phyloP scores from a whole-genome alignment of 2,888 invertebrate genomes.

The Carcina quercana region DNA sequence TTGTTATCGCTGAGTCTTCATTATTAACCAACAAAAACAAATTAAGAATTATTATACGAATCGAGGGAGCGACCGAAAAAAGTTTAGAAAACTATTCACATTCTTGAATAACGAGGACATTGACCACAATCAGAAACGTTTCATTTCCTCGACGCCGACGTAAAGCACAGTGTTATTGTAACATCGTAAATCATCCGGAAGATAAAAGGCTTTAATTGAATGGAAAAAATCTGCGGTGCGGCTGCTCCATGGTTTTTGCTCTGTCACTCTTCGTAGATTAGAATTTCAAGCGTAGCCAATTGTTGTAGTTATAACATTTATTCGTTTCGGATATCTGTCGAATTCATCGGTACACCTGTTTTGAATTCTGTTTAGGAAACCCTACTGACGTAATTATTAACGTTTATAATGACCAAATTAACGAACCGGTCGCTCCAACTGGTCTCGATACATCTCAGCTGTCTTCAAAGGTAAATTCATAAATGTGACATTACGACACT shows the following conservation, averaged over 20 bases:
- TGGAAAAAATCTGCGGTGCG: conserved; percentile 52
- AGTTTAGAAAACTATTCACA: conserved; percentile 19
- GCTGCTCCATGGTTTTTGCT: conserved; percentile 44
- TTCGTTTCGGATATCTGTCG: conserved; percentile 47
- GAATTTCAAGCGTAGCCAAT: conserved; percentile 57
- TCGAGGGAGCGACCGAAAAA: conserved; percentile 27
- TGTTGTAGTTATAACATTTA: conserved; percentile 48
- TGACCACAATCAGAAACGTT: conserved; percentile 28
- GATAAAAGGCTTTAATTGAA: conserved; percentile 63
- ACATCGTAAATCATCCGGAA: conserved; percentile 53
- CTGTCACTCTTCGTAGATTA: conserved; percentile 61
- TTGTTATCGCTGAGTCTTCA: conserved; percentile 56
- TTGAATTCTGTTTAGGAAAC: conserved; percentile 25
- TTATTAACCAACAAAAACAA: conserved; percentile 56
- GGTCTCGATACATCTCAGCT: too few species aligned
- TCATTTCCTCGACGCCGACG: conserved; percentile 22
- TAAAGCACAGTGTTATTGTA: conserved; percentile 27
- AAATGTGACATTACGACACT: too few species aligned
- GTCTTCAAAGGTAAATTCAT: too few species aligned
- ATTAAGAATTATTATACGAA: conserved; percentile 37
- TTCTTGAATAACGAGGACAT: conserved; percentile 19
- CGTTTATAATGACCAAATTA: conserved; percentile 12
- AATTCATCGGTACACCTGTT: conserved; percentile 18
- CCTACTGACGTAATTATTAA: conserved; percentile 21
- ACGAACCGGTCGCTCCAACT: not conserved